phyloP scores from a whole-genome alignment of 2,888 invertebrate species.

The Nymphalis urticae region DNA sequence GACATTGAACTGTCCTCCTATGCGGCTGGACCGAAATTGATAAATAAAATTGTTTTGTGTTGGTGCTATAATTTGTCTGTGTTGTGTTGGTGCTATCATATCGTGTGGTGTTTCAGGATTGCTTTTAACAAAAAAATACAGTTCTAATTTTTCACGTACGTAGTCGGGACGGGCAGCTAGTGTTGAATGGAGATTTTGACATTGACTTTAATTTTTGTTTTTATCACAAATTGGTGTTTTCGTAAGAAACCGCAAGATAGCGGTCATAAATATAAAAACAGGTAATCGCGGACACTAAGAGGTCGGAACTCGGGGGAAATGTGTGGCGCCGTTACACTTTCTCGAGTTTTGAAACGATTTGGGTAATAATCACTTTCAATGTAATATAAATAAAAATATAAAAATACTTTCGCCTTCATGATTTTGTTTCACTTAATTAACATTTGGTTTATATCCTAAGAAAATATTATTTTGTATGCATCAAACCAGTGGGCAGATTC shows the following conservation, averaged over 20 bases:
- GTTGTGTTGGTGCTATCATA: too few relatives aligned
- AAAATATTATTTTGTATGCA: too few relatives aligned
- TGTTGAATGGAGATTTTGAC: too few relatives aligned
- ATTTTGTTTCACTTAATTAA: background rate
- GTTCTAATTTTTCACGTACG: too few relatives aligned
- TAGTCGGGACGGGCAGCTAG: too few relatives aligned
- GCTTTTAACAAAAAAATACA: too few relatives aligned
- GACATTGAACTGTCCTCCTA: too few relatives aligned
- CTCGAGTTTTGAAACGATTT: slow-evolving; percentile 31
- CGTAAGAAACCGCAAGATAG: slow-evolving; percentile 4
- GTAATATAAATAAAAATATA: slow-evolving; percentile 16
- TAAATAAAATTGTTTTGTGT: too few relatives aligned
- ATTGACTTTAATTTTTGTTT: background rate
- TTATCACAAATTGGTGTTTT: background rate
- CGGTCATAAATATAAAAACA: slow-evolving; percentile 30
- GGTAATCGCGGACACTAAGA: slow-evolving; percentile 25
- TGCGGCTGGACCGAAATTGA: too few relatives aligned
- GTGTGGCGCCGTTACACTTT: slow-evolving; percentile 43
- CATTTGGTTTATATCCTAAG: background rate
- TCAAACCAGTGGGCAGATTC: too few relatives aligned
- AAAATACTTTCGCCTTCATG: slow-evolving; percentile 19
- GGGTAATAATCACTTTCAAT: slow-evolving; percentile 33
- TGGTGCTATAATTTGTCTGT: too few relatives aligned
- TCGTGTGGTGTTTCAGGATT: too few relatives aligned
- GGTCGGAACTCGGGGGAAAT: slow-evolving; percentile 20